Conservation (phyloP, 2,888 invertebrate genomes). For the Oligia latruncula region DNA sequence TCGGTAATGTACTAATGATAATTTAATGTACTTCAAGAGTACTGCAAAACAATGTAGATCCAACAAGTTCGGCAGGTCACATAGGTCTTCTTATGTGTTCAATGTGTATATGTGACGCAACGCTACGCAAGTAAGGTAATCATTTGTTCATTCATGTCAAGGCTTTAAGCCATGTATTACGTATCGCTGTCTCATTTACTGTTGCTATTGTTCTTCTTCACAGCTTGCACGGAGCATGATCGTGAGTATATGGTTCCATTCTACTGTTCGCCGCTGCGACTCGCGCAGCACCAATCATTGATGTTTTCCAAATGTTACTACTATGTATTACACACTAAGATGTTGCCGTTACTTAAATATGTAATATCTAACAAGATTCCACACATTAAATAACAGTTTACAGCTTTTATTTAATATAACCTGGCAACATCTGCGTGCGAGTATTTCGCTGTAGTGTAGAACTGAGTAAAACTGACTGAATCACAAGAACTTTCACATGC, state of each 20-base stretch:
- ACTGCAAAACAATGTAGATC: constrained; percentile 48
- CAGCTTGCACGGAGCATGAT: constrained; percentile 98
- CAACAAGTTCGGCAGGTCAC: constrained; percentile 61
- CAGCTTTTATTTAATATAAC: constrained; percentile 25
- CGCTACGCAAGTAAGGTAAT: constrained; percentile 67
- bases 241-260: constrained; percentile 93
- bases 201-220: constrained; percentile 92
- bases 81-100: constrained; percentile 59
- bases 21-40: constrained; percentile 47
- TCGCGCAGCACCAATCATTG: constrained; percentile 64
- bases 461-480: constrained; percentile 63
- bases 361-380: constrained; percentile 6
- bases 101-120: constrained; percentile 67
- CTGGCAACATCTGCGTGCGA: constrained; percentile 88
- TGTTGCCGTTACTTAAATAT: constrained; percentile 69
- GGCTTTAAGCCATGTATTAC: constrained; percentile 75
- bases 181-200: constrained; percentile 90
- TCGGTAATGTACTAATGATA: constrained; percentile 10
- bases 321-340: constrained; percentile 70
- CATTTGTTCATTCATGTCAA: constrained; percentile 75
- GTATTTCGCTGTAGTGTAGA: constrained; percentile 74
- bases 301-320: constrained; percentile 60
- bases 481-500: constrained; percentile 71
- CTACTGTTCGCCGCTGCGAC: constrained; percentile 69
- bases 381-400: constrained; percentile 12